These are phyloP conservation scores for Terrapene triunguis DNA, from an alignment of 2,113 vertebrate genomes.

Conservation along the genomic window DNA sequence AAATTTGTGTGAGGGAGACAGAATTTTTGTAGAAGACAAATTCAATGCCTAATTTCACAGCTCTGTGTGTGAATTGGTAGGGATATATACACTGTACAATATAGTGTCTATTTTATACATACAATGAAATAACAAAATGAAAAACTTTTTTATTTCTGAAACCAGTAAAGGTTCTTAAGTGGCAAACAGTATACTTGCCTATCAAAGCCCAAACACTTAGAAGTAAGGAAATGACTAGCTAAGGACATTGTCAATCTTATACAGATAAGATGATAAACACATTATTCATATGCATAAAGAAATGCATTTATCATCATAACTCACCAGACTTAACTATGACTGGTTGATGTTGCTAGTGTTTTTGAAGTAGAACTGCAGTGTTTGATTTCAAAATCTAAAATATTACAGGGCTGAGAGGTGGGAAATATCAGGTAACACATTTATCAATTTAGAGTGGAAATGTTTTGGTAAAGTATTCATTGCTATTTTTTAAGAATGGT, in stretches of 20 bases:
- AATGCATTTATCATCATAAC: slow-evolving; percentile 56
- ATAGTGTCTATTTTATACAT: not conserved
- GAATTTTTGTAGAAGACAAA: no score
- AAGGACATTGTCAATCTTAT: slow-evolving; percentile 22
- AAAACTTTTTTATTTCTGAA: not conserved
- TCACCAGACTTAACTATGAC: no score
- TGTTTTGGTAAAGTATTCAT: no score
- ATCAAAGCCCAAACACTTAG: not conserved
- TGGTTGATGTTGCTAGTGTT: no score
- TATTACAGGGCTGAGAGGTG: slow-evolving; percentile 53
- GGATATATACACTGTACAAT: not conserved
- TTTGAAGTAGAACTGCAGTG: slow-evolving; percentile 68
- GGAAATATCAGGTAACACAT: slow-evolving; percentile 32
- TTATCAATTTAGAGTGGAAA: not conserved
- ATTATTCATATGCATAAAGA: slow-evolving; percentile 66
- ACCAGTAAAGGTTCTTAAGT: not conserved
- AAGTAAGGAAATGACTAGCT: not conserved
- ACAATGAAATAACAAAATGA: not conserved
- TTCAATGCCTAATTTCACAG: no score
- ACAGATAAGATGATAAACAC: slow-evolving; percentile 13
- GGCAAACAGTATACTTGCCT: not conserved
- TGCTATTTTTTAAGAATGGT: no score
- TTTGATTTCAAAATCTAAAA: slow-evolving; percentile 68
- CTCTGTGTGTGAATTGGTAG: not conserved
- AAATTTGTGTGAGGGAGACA: not conserved